phyloP scores from a whole-genome alignment of 2,797 vertebrate genomes.

The Malurus splendens region DNA sequence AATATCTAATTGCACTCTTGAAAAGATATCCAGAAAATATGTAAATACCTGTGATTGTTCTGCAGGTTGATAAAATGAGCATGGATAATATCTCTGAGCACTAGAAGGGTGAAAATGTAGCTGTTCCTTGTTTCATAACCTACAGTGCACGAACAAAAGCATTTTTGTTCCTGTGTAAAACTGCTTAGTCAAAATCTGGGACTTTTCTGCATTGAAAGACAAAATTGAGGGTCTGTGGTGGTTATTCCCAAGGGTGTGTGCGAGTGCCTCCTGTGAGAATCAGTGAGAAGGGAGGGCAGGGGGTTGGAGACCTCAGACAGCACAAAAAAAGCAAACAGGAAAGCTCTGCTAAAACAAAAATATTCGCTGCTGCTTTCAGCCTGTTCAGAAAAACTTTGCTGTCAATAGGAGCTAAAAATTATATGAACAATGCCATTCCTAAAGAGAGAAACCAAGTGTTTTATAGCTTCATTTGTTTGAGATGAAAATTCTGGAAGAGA shows the following conservation, averaged over 20 bases:
- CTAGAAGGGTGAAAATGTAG: not conserved
- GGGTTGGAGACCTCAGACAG: not conserved
- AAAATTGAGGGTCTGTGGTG: not conserved
- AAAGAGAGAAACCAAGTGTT: not conserved
- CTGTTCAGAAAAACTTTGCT: not conserved
- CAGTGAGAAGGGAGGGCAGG: fast-evolving
- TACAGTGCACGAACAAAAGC: not conserved
- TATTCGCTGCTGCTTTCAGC: not conserved
- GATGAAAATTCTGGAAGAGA: not conserved
- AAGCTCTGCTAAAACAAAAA: not conserved
- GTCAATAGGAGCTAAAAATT: not conserved
- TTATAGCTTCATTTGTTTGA: conserved; percentile 5
- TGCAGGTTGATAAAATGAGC: not conserved
- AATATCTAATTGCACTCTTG: not conserved
- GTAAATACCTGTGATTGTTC: not conserved
- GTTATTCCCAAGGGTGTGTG: not conserved
- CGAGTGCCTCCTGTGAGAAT: not conserved
- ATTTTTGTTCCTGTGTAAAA: not conserved
- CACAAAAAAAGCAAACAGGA: not conserved
- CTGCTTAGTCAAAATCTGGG: not conserved
- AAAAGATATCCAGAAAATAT: not conserved
- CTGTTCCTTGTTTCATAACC: not conserved
- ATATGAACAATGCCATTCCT: not conserved
- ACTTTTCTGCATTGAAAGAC: not conserved
- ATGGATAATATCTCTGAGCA: not conserved